Evolutionary conservation across 2,888 invertebrate genomes (phyloP).

Genomic region (Encarsia formosa): DNA sequence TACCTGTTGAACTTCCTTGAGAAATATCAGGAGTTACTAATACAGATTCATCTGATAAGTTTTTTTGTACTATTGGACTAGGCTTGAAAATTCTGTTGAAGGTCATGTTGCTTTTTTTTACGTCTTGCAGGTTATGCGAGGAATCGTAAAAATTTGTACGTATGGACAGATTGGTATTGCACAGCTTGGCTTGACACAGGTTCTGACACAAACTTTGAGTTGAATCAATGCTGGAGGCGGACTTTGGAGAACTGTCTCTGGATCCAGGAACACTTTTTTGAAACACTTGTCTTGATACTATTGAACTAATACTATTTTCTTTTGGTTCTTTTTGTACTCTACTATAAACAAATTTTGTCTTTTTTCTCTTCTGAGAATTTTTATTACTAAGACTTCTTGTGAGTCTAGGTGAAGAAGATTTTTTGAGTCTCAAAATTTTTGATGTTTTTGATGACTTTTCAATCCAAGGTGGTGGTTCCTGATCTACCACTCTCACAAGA

Average conservation of each 20-base stretch:
- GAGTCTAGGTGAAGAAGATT: slow-evolving; percentile 3
- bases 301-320: slow-evolving; percentile 28
- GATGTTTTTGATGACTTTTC: not conserved
- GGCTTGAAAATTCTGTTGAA: slow-evolving; percentile 32
- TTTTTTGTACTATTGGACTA: slow-evolving; percentile 9
- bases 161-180: slow-evolving; percentile 45
- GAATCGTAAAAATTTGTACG: slow-evolving; percentile 46
- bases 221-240: slow-evolving; percentile 8
- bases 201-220: slow-evolving; percentile 9
- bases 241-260: slow-evolving; percentile 18
- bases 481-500: slow-evolving; percentile 35
- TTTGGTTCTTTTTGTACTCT: slow-evolving; percentile 20
- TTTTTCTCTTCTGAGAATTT: slow-evolving; percentile 9
- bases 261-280: slow-evolving; percentile 28
- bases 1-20: not conserved
- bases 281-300: slow-evolving; percentile 36
- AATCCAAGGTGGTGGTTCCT: slow-evolving; percentile 37
- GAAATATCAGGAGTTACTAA: slow-evolving; percentile 4
- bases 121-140: slow-evolving; percentile 35
- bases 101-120: slow-evolving; percentile 33
- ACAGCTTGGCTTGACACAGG: slow-evolving; percentile 32
- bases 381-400: slow-evolving; percentile 19
- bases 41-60: slow-evolving; percentile 1
- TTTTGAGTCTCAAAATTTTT: slow-evolving; percentile 8
- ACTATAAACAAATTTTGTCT: slow-evolving; percentile 17